A percentile compares a stretch with the other conserved stretches of the same genome.
phyloP scores from a whole-genome alignment of 2,797 vertebrate genomes.

The Sebastes diaconus region DNA sequence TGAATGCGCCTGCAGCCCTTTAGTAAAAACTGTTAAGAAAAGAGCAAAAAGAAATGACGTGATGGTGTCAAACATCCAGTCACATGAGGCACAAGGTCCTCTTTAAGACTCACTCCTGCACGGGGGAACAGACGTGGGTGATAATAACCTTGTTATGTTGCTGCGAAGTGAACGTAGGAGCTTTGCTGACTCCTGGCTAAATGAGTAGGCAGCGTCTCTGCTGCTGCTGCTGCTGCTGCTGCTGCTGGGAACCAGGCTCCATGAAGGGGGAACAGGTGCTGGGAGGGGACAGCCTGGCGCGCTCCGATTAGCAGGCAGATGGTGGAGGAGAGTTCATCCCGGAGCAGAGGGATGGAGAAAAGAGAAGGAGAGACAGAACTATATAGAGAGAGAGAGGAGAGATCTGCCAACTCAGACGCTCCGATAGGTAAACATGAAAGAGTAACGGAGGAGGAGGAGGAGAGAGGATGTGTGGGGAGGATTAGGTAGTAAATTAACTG shows the following conservation, averaged over 20 bases:
- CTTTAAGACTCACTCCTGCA: neutral
- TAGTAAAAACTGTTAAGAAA: neutral
- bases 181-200: constrained; percentile 31
- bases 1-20: neutral
- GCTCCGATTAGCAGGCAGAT: constrained; percentile 59
- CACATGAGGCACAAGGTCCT: neutral
- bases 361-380: neutral
- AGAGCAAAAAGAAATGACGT: neutral
- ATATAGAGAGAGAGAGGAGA: neutral
- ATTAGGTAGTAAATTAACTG: neutral
- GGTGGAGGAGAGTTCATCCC: constrained; percentile 29
- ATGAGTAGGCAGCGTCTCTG: constrained; percentile 35
- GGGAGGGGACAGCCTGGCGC: constrained; percentile 20
- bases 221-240: neutral
- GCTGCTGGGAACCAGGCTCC: constrained; percentile 2
- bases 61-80: neutral
- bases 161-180: constrained; percentile 20
- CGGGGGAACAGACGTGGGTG: neutral
- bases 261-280: constrained; percentile 21
- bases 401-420: neutral
- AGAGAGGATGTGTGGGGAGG: neutral
- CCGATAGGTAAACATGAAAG: constrained; percentile 9
- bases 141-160: constrained; percentile 33
- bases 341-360: neutral
- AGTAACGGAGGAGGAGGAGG: neutral